Evolutionary conservation across 2,888 invertebrate species (phyloP).

Genomic region (Elysia crispata): DNA sequence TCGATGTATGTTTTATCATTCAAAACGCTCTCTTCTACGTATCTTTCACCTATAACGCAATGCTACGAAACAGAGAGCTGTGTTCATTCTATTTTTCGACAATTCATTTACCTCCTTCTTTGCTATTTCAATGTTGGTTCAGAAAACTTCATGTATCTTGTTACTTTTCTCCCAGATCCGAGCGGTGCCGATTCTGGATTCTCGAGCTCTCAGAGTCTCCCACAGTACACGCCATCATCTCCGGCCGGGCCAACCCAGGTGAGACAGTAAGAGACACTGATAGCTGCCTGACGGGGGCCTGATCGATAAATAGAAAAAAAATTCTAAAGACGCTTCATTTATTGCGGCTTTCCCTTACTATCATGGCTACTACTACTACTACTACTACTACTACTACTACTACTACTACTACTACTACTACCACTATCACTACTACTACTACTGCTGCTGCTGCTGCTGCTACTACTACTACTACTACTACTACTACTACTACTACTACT

Average conservation of each 20-base stretch:
- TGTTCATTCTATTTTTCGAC: no score
- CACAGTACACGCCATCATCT: conserved; percentile 43
- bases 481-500: no score
- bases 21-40: no score
- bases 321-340: neutral
- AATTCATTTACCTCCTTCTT: no score
- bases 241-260: conserved; percentile 40
- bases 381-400: neutral
- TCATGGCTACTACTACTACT: neutral
- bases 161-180: conserved; percentile 15
- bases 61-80: no score
- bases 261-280: neutral
- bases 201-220: conserved; percentile 45
- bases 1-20: no score
- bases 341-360: no score
- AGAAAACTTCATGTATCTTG: no score
- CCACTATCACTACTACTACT: neutral
- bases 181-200: conserved; percentile 45
- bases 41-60: no score
- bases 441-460: neutral
- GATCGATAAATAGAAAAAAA: no score
- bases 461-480: neutral
- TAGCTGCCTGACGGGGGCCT: no score
- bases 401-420: conserved; percentile 1
- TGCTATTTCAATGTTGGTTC: no score